phyloP scores from a whole-genome alignment of 2,113 vertebrate species.

The Grus americana region DNA sequence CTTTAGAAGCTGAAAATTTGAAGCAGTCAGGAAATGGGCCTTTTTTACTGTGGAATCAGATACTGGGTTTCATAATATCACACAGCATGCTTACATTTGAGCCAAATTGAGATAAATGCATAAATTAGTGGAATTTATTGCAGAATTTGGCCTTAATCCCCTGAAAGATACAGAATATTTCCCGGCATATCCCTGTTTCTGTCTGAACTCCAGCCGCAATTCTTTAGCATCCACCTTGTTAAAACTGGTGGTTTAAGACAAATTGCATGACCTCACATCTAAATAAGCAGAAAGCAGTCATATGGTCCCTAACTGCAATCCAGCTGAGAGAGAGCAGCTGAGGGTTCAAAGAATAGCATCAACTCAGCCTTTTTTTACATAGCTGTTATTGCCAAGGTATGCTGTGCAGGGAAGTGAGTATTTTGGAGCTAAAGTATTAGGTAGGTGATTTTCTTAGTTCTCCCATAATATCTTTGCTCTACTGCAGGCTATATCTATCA shows the following conservation, averaged over 20 bases:
- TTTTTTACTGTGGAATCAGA: neutral
- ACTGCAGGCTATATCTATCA: neutral
- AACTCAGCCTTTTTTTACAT: slow-evolving; percentile 10
- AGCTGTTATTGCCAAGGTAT: slow-evolving; percentile 42
- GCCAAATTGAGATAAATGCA: slow-evolving; percentile 26
- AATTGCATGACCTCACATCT: slow-evolving; percentile 5
- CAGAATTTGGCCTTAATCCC: neutral
- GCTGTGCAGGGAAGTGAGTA: slow-evolving; percentile 37
- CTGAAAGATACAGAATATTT: neutral
- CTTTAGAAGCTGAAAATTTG: neutral
- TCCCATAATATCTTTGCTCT: neutral
- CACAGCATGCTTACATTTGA: slow-evolving; percentile 11
- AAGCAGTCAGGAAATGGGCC: neutral
- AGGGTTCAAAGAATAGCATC: slow-evolving; percentile 47
- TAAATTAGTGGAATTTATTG: slow-evolving; percentile 30
- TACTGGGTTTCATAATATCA: slow-evolving; percentile 3
- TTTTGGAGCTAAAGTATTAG: slow-evolving; percentile 21
- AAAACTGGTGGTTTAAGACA: slow-evolving; percentile 11
- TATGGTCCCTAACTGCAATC: slow-evolving; percentile 38
- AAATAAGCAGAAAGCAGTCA: slow-evolving; percentile 23
- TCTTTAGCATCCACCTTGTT: slow-evolving; percentile 3
- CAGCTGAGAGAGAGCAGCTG: slow-evolving; percentile 48
- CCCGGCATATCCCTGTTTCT: neutral
- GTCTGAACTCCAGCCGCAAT: neutral
- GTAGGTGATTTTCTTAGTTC: neutral